Evolutionary conservation across 2,888 invertebrate genomes (phyloP).

Genomic region (Caenorhabditis uteleia): DNA sequence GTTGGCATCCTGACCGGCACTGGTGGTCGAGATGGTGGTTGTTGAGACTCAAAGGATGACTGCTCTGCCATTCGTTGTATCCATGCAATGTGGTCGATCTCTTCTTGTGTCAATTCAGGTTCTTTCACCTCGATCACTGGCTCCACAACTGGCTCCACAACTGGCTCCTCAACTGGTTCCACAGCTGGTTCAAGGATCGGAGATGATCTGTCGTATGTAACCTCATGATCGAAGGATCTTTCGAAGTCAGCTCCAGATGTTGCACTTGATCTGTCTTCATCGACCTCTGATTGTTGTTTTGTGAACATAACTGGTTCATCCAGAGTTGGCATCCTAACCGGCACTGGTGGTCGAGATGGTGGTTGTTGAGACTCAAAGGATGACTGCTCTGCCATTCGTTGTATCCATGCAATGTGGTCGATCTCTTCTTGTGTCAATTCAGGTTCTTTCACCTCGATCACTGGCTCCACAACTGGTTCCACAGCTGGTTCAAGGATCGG

Average conservation of each 20-base stretch:
- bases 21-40: background rate
- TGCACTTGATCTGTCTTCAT: constrained; percentile 9
- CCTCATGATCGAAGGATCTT: constrained; percentile 12
- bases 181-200: constrained; percentile 8
- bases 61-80: constrained; percentile 12
- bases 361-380: background rate
- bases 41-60: background rate
- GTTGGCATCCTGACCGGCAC: background rate
- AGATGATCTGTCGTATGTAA: constrained; percentile 6
- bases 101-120: constrained; percentile 23
- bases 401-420: background rate
- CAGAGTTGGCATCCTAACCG: background rate
- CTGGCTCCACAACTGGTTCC: background rate
- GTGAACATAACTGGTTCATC: too few species aligned
- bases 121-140: constrained; percentile 11
- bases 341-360: constrained; percentile 8
- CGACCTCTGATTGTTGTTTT: background rate
- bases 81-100: constrained; percentile 26
- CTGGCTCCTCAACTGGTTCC: background rate
- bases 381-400: background rate
- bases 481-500: constrained; percentile 1
- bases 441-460: background rate
- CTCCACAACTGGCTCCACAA: constrained; percentile 4
- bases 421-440: background rate
- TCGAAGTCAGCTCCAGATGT: constrained; percentile 31